Conservation (phyloP, 2,113 vertebrate species). For the Pholis gunnellus region DNA sequence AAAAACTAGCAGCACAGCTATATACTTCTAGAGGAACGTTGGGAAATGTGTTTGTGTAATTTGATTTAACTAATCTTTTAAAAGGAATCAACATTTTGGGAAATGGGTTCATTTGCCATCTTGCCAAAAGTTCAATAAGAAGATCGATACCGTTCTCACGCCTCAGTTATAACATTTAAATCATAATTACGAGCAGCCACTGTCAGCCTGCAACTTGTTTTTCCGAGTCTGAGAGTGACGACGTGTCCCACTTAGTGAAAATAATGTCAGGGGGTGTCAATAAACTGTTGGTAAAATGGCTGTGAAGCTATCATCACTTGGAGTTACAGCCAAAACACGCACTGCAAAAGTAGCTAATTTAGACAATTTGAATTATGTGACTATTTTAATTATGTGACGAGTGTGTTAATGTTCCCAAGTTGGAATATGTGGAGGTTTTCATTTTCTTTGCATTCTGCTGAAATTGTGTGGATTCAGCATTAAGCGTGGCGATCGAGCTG, state of each 20-base stretch:
- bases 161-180: not conserved
- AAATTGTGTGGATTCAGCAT: not conserved
- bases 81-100: not conserved
- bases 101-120: not conserved
- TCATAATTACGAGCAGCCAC: not conserved
- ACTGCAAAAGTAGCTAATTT: not conserved
- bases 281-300: not conserved
- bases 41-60: not conserved
- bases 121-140: not conserved
- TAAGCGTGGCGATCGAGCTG: not conserved
- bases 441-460: not conserved
- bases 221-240: not conserved
- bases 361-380: not conserved
- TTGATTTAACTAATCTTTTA: not conserved
- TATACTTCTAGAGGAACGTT: too few relatives aligned
- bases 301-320: not conserved
- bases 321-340: not conserved
- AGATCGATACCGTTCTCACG: not conserved
- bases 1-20: too few relatives aligned
- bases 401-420: not conserved
- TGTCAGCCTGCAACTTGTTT: not conserved
- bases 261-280: not conserved
- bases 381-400: not conserved
- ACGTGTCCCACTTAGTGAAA: not conserved
- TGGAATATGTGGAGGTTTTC: not conserved